Conservation (phyloP, 2,797 vertebrate species). For the Pantherophis alleghaniensis region DNA sequence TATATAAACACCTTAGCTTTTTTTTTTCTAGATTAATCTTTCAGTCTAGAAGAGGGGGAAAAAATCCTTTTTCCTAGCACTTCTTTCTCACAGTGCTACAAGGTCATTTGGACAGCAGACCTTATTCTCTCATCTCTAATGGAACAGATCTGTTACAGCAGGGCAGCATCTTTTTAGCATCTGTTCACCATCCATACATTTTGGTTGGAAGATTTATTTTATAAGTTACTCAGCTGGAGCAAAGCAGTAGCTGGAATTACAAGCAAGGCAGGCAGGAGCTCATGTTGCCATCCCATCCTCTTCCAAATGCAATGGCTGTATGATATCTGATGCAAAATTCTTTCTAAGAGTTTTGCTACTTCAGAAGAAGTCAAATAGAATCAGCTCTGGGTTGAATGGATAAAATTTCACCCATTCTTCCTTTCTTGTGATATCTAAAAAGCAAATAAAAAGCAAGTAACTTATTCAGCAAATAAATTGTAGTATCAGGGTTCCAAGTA, state of each 20-base stretch:
- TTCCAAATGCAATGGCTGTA: not conserved
- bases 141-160: not conserved
- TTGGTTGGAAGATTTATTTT: not conserved
- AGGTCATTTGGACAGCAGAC: not conserved
- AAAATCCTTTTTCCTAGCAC: not conserved
- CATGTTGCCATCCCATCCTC: not conserved
- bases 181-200: not conserved
- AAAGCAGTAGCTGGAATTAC: not conserved
- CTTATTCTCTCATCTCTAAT: not conserved
- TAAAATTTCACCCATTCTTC: not conserved
- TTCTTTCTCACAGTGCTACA: not conserved
- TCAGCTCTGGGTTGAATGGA: not conserved
- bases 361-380: not conserved
- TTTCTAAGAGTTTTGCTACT: not conserved
- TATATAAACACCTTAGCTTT: not conserved
- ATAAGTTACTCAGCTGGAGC: not conserved
- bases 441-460: not conserved
- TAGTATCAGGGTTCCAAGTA: too few relatives aligned
- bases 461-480: not conserved
- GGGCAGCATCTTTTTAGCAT: not conserved
- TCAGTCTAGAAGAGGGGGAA: not conserved
- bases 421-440: not conserved
- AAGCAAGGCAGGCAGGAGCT: not conserved
- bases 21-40: not conserved
- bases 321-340: not conserved